These are phyloP conservation scores for Meteorus sp. DNA, from an alignment of 1,140 invertebrate genomes.

Conservation along the genomic window DNA sequence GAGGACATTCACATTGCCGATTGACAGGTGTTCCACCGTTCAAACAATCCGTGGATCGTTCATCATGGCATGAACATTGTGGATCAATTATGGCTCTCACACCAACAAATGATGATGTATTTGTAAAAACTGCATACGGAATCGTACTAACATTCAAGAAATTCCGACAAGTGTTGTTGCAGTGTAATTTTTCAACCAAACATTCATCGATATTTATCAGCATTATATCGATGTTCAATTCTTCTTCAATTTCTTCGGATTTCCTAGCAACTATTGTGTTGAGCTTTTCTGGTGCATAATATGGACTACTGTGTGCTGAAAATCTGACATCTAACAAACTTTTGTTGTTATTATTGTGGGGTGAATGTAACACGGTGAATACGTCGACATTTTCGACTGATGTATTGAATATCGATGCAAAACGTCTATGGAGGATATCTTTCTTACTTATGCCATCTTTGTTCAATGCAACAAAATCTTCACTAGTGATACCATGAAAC, in stretches of 20 bases:
- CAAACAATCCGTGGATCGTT: slow-evolving; percentile 63
- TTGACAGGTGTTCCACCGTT: slow-evolving; percentile 73
- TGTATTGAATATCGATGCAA: slow-evolving; percentile 76
- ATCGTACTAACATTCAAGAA: slow-evolving; percentile 69
- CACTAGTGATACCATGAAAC: slow-evolving; percentile 77
- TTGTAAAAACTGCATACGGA: slow-evolving; percentile 83
- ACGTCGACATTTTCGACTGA: slow-evolving; percentile 85
- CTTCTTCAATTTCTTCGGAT: slow-evolving; percentile 69
- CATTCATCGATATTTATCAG: slow-evolving; percentile 90
- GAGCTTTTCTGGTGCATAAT: slow-evolving; percentile 81
- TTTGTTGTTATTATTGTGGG: slow-evolving; percentile 62
- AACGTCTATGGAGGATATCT: slow-evolving; percentile 68
- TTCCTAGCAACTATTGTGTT: slow-evolving; percentile 75
- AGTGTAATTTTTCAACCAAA: slow-evolving; percentile 71
- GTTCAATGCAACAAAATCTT: slow-evolving; percentile 78
- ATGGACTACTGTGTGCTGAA: slow-evolving; percentile 89
- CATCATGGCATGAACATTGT: slow-evolving; percentile 69
- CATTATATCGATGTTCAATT: slow-evolving; percentile 72
- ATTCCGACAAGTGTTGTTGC: slow-evolving; percentile 74
- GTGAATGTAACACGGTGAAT: slow-evolving; percentile 81
- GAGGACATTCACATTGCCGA: slow-evolving; percentile 67
- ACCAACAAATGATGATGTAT: slow-evolving; percentile 86
- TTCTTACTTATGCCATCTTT: slow-evolving; percentile 71
- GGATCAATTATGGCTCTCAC: slow-evolving; percentile 79
- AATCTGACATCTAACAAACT: slow-evolving; percentile 80